Conservation (phyloP, 2,797 vertebrate genomes). For the Periparus ater region DNA sequence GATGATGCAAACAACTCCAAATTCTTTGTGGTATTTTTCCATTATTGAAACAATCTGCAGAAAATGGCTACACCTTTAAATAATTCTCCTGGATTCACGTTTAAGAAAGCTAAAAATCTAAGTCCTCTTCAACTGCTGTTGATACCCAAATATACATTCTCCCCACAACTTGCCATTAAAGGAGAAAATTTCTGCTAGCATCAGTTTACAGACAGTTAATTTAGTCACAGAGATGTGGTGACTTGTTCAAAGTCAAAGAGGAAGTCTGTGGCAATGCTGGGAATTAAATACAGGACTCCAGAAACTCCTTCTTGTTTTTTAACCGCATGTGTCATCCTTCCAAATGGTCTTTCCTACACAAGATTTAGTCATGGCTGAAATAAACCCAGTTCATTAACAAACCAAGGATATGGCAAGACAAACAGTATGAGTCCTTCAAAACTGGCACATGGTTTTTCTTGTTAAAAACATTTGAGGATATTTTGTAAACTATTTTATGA, state of each 20-base stretch:
- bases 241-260: slow-evolving; percentile 14
- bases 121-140: not conserved
- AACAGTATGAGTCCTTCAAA: not conserved
- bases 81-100: not conserved
- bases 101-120: not conserved
- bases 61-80: not conserved
- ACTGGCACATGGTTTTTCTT: not conserved
- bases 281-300: slow-evolving; percentile 21
- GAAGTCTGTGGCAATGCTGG: slow-evolving; percentile 36
- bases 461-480: not conserved
- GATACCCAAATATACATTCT: not conserved
- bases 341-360: not conserved
- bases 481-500: slow-evolving; percentile 14
- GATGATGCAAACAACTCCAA: not conserved
- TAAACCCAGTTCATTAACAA: not conserved
- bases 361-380: slow-evolving; percentile 34
- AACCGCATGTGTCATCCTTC: slow-evolving; percentile 12
- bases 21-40: not conserved
- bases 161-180: not conserved
- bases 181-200: not conserved
- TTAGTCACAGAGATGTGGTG: slow-evolving; percentile 24
- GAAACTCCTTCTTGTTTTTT: slow-evolving; percentile 28
- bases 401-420: not conserved
- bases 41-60: not conserved
- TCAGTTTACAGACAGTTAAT: not conserved